phyloP scores from a whole-genome alignment of 2,113 vertebrate species.

The Ictalurus furcatus region DNA sequence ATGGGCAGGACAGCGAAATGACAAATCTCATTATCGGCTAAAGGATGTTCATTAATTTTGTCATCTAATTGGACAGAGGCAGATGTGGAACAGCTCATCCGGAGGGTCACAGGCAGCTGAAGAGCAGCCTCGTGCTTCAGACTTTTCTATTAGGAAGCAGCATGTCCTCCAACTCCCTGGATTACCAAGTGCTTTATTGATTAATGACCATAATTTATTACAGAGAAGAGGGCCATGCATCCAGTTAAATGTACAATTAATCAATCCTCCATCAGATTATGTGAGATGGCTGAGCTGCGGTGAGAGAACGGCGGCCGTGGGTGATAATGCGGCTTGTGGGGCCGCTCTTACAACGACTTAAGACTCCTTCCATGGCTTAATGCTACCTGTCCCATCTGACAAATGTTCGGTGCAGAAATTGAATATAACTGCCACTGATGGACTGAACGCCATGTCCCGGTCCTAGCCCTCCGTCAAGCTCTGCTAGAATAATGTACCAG shows the following conservation, averaged over 20 bases:
- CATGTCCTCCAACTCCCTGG: conserved; percentile 94
- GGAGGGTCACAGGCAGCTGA: conserved; percentile 89
- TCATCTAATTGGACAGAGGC: conserved; percentile 94
- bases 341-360: conserved; percentile 83
- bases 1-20: conserved; percentile 79
- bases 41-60: conserved; percentile 95
- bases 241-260: conserved; percentile 99
- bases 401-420: conserved; percentile 84
- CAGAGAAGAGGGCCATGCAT: conserved; percentile 92
- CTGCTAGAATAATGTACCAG: conserved; percentile 85
- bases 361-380: conserved; percentile 91
- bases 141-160: conserved; percentile 99
- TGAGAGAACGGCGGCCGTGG: conserved; percentile 80
- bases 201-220: conserved; percentile 99
- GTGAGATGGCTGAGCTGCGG: conserved; percentile 71
- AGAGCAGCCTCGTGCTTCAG: conserved; percentile 79
- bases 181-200: conserved; percentile 99
- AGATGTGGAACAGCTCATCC: conserved; percentile 93
- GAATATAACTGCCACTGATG: conserved; percentile 90
- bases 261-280: conserved; percentile 99
- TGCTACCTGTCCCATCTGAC: conserved; percentile 87
- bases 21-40: conserved; percentile 87
- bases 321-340: conserved; percentile 74
- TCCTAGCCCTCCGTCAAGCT: conserved; percentile 80
- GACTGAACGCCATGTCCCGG: conserved; percentile 79